Percentiles rank a stretch among this genome's conserved stretches.
Conservation (phyloP, 2,888 invertebrate genomes). For the Pasiphila rectangulata region DNA sequence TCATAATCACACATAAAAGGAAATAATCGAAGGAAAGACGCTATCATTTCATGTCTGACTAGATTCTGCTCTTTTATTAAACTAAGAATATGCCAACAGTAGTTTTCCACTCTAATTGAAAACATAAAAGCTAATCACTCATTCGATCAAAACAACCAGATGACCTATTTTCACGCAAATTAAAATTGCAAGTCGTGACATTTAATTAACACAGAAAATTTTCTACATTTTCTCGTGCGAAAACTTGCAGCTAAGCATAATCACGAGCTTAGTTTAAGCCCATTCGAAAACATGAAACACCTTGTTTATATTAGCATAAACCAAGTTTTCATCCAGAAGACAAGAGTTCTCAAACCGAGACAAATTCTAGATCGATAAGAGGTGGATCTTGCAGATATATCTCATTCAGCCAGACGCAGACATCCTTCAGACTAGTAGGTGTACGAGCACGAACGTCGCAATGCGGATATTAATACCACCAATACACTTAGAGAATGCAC, state of each 20-base stretch:
- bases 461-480: slow-evolving; percentile 29
- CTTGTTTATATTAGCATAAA: background rate
- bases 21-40: too few relatives aligned
- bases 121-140: slow-evolving; percentile 16
- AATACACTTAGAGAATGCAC: slow-evolving; percentile 17
- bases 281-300: background rate
- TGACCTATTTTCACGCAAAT: slow-evolving; percentile 29
- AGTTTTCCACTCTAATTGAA: slow-evolving; percentile 9
- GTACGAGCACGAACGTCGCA: slow-evolving; percentile 25
- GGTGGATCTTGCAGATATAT: slow-evolving; percentile 6
- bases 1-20: too few relatives aligned
- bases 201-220: background rate
- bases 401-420: slow-evolving; percentile 19
- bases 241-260: background rate
- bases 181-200: slow-evolving; percentile 21
- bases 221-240: background rate
- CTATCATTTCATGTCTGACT: too few relatives aligned
- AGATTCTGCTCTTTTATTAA: background rate
- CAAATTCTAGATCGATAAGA: slow-evolving; percentile 22
- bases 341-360: slow-evolving; percentile 10
- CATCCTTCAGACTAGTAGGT: slow-evolving; percentile 11
- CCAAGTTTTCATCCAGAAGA: background rate
- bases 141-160: slow-evolving; percentile 28
- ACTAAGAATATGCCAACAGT: background rate
- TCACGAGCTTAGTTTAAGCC: background rate